Evolutionary conservation across 2,888 invertebrate genomes (phyloP), one percentile per base, ranked within the genome.

Genomic region (Acleris sparsana): DNA sequence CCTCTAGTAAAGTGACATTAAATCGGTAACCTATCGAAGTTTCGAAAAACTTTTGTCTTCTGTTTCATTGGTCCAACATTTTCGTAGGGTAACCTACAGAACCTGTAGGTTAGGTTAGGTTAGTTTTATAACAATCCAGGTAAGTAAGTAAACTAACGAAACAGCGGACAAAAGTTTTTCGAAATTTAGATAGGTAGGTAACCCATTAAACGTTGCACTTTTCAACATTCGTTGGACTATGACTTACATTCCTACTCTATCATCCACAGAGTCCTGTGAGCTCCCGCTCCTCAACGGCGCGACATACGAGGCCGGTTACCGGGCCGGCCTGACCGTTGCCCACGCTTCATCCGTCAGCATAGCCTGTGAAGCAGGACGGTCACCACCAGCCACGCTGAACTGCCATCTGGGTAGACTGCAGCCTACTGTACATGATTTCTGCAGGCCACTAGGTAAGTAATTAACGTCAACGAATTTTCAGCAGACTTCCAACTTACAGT

Each of bases 301-400:
- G 0, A 94, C 94, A n/a, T 96, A 96, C 83, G 94, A 96, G 78
- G 95, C 94, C 0, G 97, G 97, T 0, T 97, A 97, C 85, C 90
- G 97, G 53, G 94, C 96, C 1, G 97, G 97, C 0, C 92, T 97
- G 5, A 96, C 96, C 0, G 96, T 97, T 25, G 96, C 96, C 0
- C 97, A 97, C 76, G 97, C 96, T 0, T 96, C 96, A 0, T 95
- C 95, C 1, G 96, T 97, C 9, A 94, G 94, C 68, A 96, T 95
- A 69, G 95, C 95, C 61, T 96, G 96, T 73, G 95, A 96, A 22
- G 76, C 87, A 0, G 93, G 93, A 2, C 76, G 93, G 62, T 86
- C 94, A 43, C 93, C 94, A 65, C 84, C 88, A 0, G 93, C 94
- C 4, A 94, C 95, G 0, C 88, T 95, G 4, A 94, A 94, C 75